phyloP scores from a whole-genome alignment of 2,888 invertebrate genomes.

The Drosophila helvetica region DNA sequence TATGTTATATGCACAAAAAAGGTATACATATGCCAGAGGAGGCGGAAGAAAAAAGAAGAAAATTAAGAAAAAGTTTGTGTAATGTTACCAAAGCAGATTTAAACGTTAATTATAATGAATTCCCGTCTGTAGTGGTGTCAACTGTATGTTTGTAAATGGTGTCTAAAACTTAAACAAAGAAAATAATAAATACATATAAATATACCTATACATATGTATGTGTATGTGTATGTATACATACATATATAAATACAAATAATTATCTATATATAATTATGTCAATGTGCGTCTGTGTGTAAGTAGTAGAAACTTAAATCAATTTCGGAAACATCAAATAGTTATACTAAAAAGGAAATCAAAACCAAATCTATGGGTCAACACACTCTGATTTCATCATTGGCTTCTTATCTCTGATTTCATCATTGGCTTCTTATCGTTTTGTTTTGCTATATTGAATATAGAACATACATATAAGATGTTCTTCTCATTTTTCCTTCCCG shows the following conservation, averaged over 20 bases:
- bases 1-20: constrained; percentile 19
- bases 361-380: background rate
- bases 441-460: background rate
- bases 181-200: constrained; percentile 32
- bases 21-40: background rate
- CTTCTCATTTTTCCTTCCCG: background rate
- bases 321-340: constrained; percentile 30
- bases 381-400: background rate
- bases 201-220: constrained; percentile 2
- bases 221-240: constrained; percentile 17
- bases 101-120: constrained; percentile 26
- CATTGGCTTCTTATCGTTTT: background rate
- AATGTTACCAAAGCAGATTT: background rate
- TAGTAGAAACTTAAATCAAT: constrained; percentile 66
- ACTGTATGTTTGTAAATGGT: constrained; percentile 67
- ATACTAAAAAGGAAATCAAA: constrained; percentile 15
- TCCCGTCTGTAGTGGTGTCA: constrained; percentile 43
- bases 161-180: constrained; percentile 52
- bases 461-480: background rate
- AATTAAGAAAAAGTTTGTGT: background rate
- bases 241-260: constrained; percentile 17
- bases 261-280: constrained; percentile 39
- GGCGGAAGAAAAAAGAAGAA: background rate
- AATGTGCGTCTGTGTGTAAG: constrained; percentile 57
- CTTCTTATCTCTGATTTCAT: too few relatives aligned